phyloP scores from a whole-genome alignment of 2,797 vertebrate species.

The Phylloscopus collybita region DNA sequence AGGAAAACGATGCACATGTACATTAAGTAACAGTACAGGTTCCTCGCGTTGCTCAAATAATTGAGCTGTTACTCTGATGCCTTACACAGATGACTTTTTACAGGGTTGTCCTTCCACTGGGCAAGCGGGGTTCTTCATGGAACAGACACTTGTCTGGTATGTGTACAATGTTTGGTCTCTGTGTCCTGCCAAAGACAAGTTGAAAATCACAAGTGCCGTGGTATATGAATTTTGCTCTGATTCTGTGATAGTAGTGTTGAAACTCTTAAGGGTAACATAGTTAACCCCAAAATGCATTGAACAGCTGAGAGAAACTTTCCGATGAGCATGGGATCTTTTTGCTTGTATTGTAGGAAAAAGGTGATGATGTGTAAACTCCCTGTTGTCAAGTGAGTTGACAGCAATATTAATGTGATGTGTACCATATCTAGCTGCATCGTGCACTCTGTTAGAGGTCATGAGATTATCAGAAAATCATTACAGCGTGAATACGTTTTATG shows the following conservation, averaged over 20 bases:
- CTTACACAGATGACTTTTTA: not conserved
- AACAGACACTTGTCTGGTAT: not conserved
- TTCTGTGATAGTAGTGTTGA: not conserved
- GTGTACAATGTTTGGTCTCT: not conserved
- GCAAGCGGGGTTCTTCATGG: not conserved
- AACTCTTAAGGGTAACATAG: not conserved
- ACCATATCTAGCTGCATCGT: not conserved
- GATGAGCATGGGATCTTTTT: not conserved
- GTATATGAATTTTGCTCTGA: not conserved
- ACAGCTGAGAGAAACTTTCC: not conserved
- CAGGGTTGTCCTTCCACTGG: not conserved
- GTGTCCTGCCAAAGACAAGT: not conserved
- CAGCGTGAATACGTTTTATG: not conserved
- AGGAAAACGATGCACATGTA: not conserved
- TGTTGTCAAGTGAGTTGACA: slow-evolving; percentile 4
- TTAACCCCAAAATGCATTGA: not conserved
- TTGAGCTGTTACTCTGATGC: not conserved
- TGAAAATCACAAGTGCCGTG: not conserved
- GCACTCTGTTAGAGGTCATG: not conserved
- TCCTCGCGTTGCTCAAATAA: not conserved
- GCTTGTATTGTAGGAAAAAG: not conserved
- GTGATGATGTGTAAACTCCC: not conserved
- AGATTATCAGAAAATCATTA: not conserved
- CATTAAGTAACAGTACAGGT: not conserved
- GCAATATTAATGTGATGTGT: not conserved